Evolutionary conservation across 23 tunicate species (phyloP), one percentile per base, ranked within the genome.

Genomic region (Styela plicata): DNA sequence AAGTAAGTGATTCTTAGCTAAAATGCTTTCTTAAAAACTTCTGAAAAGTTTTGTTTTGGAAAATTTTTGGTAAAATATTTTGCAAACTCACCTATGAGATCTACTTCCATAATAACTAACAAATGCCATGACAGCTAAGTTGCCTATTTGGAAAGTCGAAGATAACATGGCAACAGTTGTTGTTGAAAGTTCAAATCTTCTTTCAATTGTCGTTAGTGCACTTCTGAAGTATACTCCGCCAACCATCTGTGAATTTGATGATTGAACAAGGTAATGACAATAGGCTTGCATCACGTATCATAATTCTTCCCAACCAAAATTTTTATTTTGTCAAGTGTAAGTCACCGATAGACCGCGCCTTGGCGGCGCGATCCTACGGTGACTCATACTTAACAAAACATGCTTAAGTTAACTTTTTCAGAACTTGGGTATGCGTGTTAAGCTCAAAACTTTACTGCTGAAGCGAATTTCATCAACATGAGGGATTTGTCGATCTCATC

Each of bases 41-140:
- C n/a, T n/a, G n/a, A n/a, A n/a, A n/a, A n/a, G n/a, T n/a, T n/a
- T n/a, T n/a, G n/a, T n/a, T n/a, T n/a, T n/a, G n/a, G n/a, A n/a
- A n/a, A n/a, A n/a, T n/a, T n/a, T n/a, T n/a, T n/a, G n/a, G n/a
- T n/a, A n/a, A n/a, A n/a, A n/a, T n/a, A n/a, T n/a, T n/a, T n/a
- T n/a, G n/a, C n/a, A n/a, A 22, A 13, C 52, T 33, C n/a, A 92
- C 97, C 97, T 92, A 85, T 92, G 80, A 31, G 75, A 84, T 17
- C 86, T 83, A 69, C 85, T 88, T 37, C 97, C 97, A 34, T 80
- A 84, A 63, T 85, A 92, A 75, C 92, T 87, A 63, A 92, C 92
- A 26, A 92, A 74, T 20, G 77, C 26, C 78, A 87, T 32, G 1
- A 92, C 83, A 18, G 83, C 63, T 62, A 87, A 33, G 61, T 83